Conservation (phyloP, 1,140 invertebrate species). For the Anagrus nilaparvatae region DNA sequence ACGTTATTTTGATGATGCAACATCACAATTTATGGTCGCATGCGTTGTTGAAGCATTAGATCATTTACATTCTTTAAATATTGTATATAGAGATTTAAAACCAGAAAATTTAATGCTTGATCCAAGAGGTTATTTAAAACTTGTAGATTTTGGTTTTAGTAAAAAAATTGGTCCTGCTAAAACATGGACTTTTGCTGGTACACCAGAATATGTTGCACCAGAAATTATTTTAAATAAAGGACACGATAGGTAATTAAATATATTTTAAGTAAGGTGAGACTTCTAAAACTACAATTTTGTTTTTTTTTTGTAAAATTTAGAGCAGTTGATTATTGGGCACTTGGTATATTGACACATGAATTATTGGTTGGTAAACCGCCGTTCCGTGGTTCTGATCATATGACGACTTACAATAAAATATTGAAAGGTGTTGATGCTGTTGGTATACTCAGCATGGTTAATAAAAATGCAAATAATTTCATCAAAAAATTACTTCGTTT, state of each 20-base stretch:
- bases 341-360: conserved; percentile 89
- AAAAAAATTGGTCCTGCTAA: conserved; percentile 73
- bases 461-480: conserved; percentile 67
- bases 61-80: conserved; percentile 76
- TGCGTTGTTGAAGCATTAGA: conserved; percentile 88
- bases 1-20: conserved; percentile 74
- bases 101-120: conserved; percentile 90
- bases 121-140: conserved; percentile 78
- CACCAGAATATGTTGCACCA: conserved; percentile 83
- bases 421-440: conserved; percentile 85
- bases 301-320: conserved; percentile 30
- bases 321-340: conserved; percentile 89
- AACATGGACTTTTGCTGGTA: conserved; percentile 97
- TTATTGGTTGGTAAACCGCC: conserved; percentile 88
- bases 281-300: too few relatives aligned
- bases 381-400: conserved; percentile 81
- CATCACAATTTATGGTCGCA: conserved; percentile 78
- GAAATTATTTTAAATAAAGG: conserved; percentile 92
- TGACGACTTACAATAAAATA: conserved; percentile 96
- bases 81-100: conserved; percentile 90
- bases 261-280: neutral
- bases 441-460: conserved; percentile 70
- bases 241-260: conserved; percentile 52
- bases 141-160: conserved; percentile 97
- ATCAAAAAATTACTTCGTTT: conserved; percentile 83